Percentiles rank a stretch among this genome's conserved stretches.
phyloP scores from a whole-genome alignment of 1,140 invertebrate species.

The Calycopis cecrops region DNA sequence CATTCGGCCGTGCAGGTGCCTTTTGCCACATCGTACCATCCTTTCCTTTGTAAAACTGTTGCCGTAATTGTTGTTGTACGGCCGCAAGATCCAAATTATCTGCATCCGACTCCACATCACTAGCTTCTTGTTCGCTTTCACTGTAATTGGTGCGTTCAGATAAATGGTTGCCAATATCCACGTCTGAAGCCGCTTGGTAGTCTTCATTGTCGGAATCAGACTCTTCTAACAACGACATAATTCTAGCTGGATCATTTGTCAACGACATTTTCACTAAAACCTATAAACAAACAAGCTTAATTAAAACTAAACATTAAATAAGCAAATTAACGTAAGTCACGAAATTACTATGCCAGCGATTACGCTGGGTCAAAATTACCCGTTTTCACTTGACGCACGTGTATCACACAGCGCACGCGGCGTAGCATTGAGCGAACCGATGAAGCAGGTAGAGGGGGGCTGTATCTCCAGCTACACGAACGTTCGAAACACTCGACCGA shows the following conservation, averaged over 20 bases:
- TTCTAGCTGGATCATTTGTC: constrained; percentile 13
- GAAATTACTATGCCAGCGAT: constrained; percentile 15
- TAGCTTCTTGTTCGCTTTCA: no score
- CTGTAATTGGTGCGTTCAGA: no score
- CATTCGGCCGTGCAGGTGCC: no score
- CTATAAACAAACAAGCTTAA: constrained; percentile 3
- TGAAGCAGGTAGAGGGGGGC: constrained; percentile 9
- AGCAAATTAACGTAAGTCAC: constrained; percentile 9
- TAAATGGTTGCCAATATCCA: no score
- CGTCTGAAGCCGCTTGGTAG: no score
- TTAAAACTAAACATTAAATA: constrained; percentile 14
- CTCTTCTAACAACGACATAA: constrained; percentile 12
- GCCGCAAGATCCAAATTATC: no score
- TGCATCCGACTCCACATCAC: no score
- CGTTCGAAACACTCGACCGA: constrained; percentile 9
- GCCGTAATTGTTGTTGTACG: no score
- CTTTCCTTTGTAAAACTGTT: no score
- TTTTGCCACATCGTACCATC: no score
- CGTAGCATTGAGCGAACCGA: constrained; percentile 5
- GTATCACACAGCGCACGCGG: constrained; percentile 11
- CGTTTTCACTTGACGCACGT: constrained; percentile 17
- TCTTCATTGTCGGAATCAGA: constrained; percentile 16
- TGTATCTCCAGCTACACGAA: constrained; percentile 18
- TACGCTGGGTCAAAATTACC: constrained; percentile 17
- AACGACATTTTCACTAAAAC: constrained; percentile 13